Evolutionary conservation across 2,113 vertebrate species (phyloP).

Genomic region (Microcebus lehilahytsara): DNA sequence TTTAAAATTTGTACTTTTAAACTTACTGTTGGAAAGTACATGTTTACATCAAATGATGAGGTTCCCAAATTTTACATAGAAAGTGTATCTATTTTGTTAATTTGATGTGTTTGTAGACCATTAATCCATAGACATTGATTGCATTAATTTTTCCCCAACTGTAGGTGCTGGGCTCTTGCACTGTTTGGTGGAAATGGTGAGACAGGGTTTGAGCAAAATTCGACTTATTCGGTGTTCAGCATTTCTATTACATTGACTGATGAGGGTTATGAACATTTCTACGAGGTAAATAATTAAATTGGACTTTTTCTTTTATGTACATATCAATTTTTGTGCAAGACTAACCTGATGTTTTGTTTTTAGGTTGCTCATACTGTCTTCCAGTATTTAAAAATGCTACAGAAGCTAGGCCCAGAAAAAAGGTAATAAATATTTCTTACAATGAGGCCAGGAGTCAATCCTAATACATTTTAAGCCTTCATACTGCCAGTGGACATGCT

Average conservation of each 20-base stretch:
- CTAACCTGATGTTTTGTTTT: slow-evolving; percentile 69
- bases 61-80: slow-evolving; percentile 25
- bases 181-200: slow-evolving; percentile 97
- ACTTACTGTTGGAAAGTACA: slow-evolving; percentile 19
- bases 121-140: not conserved
- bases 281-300: slow-evolving; percentile 86
- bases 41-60: slow-evolving; percentile 18
- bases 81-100: slow-evolving; percentile 12
- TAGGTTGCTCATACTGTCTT: slow-evolving; percentile 95
- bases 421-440: slow-evolving; percentile 83
- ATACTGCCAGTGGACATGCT: not conserved
- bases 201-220: slow-evolving; percentile 97
- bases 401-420: slow-evolving; percentile 92
- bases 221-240: slow-evolving; percentile 96
- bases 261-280: slow-evolving; percentile 95
- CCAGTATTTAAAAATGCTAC: slow-evolving; percentile 98
- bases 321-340: slow-evolving; percentile 29
- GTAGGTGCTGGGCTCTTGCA: slow-evolving; percentile 95
- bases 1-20: slow-evolving; percentile 43
- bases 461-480: not conserved
- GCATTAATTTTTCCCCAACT: slow-evolving; percentile 19
- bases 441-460: not conserved
- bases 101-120: slow-evolving; percentile 20
- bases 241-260: slow-evolving; percentile 96
- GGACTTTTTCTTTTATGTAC: slow-evolving; percentile 42